Evolutionary conservation across 2,888 invertebrate genomes (phyloP).

Genomic region (Parnassius mnemosyne): DNA sequence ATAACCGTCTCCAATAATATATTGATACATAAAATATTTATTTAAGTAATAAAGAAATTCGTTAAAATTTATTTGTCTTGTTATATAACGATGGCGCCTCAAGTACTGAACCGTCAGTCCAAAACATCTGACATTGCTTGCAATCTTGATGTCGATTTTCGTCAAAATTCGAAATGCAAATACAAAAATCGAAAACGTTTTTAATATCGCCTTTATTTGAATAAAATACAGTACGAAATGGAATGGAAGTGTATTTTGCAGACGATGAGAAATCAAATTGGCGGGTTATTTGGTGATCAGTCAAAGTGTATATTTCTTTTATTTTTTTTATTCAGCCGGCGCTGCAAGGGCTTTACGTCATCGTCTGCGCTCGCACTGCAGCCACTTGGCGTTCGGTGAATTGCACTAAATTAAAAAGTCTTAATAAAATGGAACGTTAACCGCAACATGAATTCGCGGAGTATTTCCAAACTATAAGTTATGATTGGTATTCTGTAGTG

Average conservation of each 20-base stretch:
- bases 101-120: not conserved
- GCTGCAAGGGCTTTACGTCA: constrained; percentile 61
- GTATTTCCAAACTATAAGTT: constrained; percentile 16
- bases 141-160: not conserved
- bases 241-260: not conserved
- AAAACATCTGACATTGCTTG: constrained; percentile 1
- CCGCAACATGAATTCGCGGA: constrained; percentile 29
- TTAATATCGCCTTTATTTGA: not conserved
- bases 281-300: constrained; percentile 42
- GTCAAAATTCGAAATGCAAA: not conserved
- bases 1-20: too few relatives aligned
- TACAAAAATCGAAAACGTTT: not conserved
- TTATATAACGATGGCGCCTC: not conserved
- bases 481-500: not conserved
- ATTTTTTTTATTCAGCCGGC: constrained; percentile 31
- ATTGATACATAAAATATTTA: not conserved
- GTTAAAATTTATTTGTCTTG: not conserved
- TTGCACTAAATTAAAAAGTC: constrained; percentile 33
- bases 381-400: constrained; percentile 33
- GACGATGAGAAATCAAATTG: constrained; percentile 7
- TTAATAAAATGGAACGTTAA: constrained; percentile 34
- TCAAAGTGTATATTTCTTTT: constrained; percentile 47
- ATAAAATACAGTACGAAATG: not conserved
- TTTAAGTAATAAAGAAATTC: not conserved
- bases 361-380: constrained; percentile 62